phyloP scores from a whole-genome alignment of 2,113 vertebrate genomes.

The Sterrhoptilus dennistouni region DNA sequence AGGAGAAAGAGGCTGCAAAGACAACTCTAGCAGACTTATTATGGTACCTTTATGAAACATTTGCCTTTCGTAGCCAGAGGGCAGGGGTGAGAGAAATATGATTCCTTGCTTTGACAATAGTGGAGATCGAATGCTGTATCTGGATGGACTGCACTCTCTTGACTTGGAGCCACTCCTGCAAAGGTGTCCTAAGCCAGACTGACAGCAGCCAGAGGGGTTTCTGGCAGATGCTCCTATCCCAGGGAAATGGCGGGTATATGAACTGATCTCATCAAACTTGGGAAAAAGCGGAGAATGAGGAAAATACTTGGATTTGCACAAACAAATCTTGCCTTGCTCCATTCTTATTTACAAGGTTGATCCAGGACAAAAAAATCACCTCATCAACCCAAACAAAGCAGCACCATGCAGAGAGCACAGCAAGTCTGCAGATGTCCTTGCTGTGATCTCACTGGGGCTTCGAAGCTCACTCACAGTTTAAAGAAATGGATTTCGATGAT shows the following conservation, averaged over 20 bases:
- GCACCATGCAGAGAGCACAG: neutral
- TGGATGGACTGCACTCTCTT: neutral
- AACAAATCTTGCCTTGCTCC: neutral
- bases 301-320: neutral
- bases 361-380: neutral
- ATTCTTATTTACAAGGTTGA: neutral
- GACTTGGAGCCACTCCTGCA: neutral
- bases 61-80: slow-evolving; percentile 36
- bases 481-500: neutral
- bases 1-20: slow-evolving; percentile 44
- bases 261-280: neutral
- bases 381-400: neutral
- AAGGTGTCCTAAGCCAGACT: neutral
- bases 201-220: slow-evolving; percentile 24
- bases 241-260: neutral
- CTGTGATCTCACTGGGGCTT: neutral
- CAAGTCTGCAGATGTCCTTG: neutral
- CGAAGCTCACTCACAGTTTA: neutral
- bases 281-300: neutral
- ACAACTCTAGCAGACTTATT: slow-evolving; percentile 12
- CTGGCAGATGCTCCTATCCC: neutral
- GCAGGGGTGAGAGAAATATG: neutral
- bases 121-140: neutral
- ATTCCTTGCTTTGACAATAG: neutral
- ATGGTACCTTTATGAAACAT: slow-evolving; percentile 12